These are phyloP conservation scores for human (Homo sapiens) DNA, from an alignment of 2,113 vertebrate genomes.

Conservation along the genomic window DNA sequence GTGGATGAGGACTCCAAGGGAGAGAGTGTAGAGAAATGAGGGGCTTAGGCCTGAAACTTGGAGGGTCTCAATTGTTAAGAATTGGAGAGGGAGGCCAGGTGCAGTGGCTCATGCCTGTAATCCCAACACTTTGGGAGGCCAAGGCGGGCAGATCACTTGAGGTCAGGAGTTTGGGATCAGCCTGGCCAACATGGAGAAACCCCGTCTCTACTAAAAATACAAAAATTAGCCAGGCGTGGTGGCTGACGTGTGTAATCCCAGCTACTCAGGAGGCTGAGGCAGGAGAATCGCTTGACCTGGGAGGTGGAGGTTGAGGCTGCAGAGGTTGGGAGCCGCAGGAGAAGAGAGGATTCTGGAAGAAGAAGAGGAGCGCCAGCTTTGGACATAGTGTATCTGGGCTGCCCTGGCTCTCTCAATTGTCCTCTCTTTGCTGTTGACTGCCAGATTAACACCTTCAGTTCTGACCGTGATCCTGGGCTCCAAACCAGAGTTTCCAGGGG, in stretches of 20 bases:
- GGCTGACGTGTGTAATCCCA: too few species aligned
- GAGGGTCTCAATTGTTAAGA: slow-evolving; percentile 5
- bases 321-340: not conserved
- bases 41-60: not conserved
- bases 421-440: not conserved
- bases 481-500: not conserved
- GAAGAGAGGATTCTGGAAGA: not conserved
- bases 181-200: too few species aligned
- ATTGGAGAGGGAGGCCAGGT: not conserved
- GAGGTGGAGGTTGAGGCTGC: not conserved
- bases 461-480: not conserved
- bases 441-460: not conserved
- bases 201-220: too few species aligned
- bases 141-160: too few species aligned
- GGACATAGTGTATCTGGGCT: not conserved
- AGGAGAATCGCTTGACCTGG: too few species aligned
- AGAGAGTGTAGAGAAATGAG: not conserved
- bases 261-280: too few species aligned
- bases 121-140: too few species aligned
- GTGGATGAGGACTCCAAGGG: not conserved
- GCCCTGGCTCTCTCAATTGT: not conserved
- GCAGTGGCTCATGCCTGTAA: too few species aligned
- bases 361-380: not conserved
- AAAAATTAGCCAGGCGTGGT: too few species aligned
- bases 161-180: too few species aligned